A percentile compares a stretch with the other conserved stretches of the same genome.
Evolutionary conservation across 2,888 invertebrate genomes (phyloP).

Genomic region (Zygothrica quintamaculata): DNA sequence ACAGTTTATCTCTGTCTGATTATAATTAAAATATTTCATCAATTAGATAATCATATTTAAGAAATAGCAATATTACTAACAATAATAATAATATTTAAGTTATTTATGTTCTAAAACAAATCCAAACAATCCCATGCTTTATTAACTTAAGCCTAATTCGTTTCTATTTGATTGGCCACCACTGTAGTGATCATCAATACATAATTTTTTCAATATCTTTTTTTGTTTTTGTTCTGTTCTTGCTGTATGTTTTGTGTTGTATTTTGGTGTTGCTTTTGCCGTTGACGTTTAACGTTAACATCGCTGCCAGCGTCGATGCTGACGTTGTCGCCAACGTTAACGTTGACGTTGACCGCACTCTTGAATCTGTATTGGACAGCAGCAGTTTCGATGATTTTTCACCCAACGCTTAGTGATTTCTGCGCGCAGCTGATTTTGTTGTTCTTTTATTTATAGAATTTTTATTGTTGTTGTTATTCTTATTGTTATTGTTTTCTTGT

Average conservation of each 20-base stretch:
- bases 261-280: conserved; percentile 54
- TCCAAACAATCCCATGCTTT: background rate
- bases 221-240: too few relatives aligned
- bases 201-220: conserved; percentile 72
- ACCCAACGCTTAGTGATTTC: conserved; percentile 53
- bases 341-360: conserved; percentile 55
- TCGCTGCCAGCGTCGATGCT: conserved; percentile 10
- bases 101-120: too few relatives aligned
- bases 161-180: conserved; percentile 19
- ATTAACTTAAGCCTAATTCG: background rate
- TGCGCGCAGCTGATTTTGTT: conserved; percentile 79
- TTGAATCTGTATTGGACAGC: conserved; percentile 66
- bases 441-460: conserved; percentile 66
- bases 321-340: conserved; percentile 17
- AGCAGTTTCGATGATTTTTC: conserved; percentile 44
- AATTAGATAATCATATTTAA: too few relatives aligned
- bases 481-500: conserved; percentile 30
- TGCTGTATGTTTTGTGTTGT: conserved; percentile 59
- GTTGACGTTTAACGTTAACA: conserved; percentile 22
- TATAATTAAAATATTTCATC: too few relatives aligned
- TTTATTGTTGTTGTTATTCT: conserved; percentile 15
- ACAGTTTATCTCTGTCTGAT: too few relatives aligned
- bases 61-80: too few relatives aligned
- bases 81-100: too few relatives aligned
- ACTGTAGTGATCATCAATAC: conserved; percentile 68